A percentile compares a stretch with the other conserved stretches of the same genome.
Conservation (phyloP, 2,113 vertebrate genomes). For the Amphilophus citrinellus region DNA sequence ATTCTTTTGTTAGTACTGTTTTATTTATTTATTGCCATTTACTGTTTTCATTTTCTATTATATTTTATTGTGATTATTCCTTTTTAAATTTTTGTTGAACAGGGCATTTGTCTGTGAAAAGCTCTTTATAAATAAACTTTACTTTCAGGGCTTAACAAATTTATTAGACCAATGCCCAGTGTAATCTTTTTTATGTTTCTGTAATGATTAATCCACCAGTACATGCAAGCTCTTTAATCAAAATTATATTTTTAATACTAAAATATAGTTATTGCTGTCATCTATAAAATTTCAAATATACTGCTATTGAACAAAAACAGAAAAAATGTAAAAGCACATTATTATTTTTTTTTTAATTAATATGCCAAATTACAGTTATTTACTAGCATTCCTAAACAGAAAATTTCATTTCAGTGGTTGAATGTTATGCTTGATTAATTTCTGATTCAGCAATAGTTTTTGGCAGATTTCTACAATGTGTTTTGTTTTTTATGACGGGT, state of each 20-base stretch:
- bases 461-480: neutral
- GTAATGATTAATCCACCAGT: conserved; percentile 1
- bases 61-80: neutral
- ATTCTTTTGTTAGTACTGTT: too few species aligned
- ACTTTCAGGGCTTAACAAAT: neutral
- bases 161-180: neutral
- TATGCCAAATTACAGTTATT: neutral
- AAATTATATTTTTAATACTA: neutral
- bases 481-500: neutral
- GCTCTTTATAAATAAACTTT: neutral
- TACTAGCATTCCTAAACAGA: neutral
- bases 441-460: neutral
- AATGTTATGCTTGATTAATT: neutral
- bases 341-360: too few species aligned
- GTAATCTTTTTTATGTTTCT: neutral
- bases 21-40: too few species aligned
- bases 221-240: neutral
- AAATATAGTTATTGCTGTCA: neutral
- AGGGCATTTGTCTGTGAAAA: neutral
- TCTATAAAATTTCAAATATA: neutral
- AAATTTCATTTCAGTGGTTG: too few species aligned
- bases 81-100: neutral
- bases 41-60: neutral
- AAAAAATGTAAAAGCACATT: neutral
- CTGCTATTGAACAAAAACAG: neutral